Percentiles rank a stretch among this genome's conserved stretches.
Conservation (phyloP, 1,140 invertebrate genomes). For the Diprion similis region DNA sequence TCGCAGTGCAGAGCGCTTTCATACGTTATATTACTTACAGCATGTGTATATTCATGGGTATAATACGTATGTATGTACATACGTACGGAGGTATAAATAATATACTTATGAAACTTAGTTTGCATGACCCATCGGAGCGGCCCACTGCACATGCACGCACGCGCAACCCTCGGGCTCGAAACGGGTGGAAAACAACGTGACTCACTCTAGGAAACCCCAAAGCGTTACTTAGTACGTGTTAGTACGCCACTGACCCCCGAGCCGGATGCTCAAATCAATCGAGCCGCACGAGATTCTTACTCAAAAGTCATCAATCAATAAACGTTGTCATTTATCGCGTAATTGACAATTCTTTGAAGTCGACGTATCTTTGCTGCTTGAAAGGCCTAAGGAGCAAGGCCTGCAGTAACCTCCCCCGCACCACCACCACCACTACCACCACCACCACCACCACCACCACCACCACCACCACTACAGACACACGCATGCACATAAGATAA, state of each 20-base stretch:
- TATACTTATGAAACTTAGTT: too few relatives aligned
- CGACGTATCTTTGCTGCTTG: too few relatives aligned
- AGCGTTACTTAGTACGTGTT: background rate
- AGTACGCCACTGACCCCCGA: background rate
- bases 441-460: too few relatives aligned
- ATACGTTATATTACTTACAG: constrained; percentile 10
- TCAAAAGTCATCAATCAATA: too few relatives aligned
- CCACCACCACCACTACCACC: too few relatives aligned
- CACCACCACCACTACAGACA: too few relatives aligned
- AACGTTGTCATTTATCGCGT: too few relatives aligned
- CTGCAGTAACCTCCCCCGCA: background rate
- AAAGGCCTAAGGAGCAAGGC: too few relatives aligned
- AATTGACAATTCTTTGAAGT: too few relatives aligned
- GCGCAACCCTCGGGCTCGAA: constrained; percentile 32
- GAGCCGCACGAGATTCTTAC: background rate
- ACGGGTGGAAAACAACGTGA: constrained; percentile 53
- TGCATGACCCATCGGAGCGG: too few relatives aligned
- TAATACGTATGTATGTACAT: background rate
- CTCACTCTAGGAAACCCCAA: constrained; percentile 56
- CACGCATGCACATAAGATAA: background rate
- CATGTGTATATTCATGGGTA: background rate
- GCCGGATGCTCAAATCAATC: background rate
- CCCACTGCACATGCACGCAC: constrained; percentile 17
- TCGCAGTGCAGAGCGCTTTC: too few relatives aligned
- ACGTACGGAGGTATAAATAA: too few relatives aligned